Base-by-base conservation (phyloP, 2,113 vertebrate species). In the Paedocypris sp. region DNA sequence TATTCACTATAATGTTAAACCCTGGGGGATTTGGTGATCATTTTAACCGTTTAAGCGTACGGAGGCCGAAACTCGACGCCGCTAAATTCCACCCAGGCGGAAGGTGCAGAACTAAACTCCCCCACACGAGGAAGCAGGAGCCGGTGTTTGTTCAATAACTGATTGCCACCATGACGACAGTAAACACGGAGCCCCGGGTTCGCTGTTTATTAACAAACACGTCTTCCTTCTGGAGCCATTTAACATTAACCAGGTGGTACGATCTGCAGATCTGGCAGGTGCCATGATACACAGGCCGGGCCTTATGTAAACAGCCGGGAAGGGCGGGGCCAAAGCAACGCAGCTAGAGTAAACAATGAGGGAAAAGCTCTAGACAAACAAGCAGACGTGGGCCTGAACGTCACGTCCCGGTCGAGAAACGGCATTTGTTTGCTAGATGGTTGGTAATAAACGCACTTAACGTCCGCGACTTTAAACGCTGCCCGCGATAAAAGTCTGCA, bases 201-300 rank as follows among this genome's bases (percentile, higher is more conserved):
- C 83, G 85, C 80, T 98, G 91, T 97, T 97, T 94, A 94, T 93
- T 91, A 93, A 93, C 93, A 98, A 98, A 98, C 91, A 94, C 90
- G 90, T 90, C 88, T 90, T 92, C 91, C 90, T 91, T 90, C 90
- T 90, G 90, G 90, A 92, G 88, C 86, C 89, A 97, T 97, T 98
- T 95, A 94, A 94, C 91, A 98, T 95, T 98, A 97, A 96, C 93
- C 93, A 96, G 94, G 93, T 95, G 90, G 90, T 93, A 91, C 85
- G 87, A 94, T 91, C 90, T 89, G 91, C 86, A 87, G 85, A 90
- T 83, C 88, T 91, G 88, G 87, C 89, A 93, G 92, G 91, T 93
- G 91, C 91, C 86, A 93, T 81, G 83, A 85, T 83, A 82, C 87
- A 88, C 83, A 83, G 90, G 89, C 85, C 88, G 88, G 86, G 86